phyloP scores from a whole-genome alignment of 2,888 invertebrate genomes.

The Lydus trimaculatus region DNA sequence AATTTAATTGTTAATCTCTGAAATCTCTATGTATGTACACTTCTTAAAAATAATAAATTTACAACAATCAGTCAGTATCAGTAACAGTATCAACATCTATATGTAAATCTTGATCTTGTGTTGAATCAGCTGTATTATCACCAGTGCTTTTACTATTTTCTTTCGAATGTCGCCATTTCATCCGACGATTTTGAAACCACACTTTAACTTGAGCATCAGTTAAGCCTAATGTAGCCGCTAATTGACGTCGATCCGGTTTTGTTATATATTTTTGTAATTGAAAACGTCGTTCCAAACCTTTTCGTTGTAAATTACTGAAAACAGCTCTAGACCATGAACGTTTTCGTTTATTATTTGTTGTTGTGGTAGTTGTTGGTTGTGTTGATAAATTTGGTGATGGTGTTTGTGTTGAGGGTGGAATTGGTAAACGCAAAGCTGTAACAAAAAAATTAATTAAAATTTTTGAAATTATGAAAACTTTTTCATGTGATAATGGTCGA shows the following conservation, averaged over 20 bases:
- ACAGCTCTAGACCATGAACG: conserved; percentile 95
- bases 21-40: neutral
- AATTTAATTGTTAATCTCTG: neutral
- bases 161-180: conserved; percentile 61
- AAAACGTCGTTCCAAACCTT: conserved; percentile 90
- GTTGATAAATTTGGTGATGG: conserved; percentile 40
- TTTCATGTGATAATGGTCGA: no score
- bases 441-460: conserved; percentile 31
- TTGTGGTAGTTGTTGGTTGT: conserved; percentile 18
- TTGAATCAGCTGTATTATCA: conserved; percentile 53
- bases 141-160: conserved; percentile 46
- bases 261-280: conserved; percentile 96
- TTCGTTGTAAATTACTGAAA: conserved; percentile 93
- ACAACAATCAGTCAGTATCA: conserved; percentile 49
- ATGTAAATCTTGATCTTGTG: conserved; percentile 56
- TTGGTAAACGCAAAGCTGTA: conserved; percentile 50
- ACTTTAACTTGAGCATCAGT: conserved; percentile 95
- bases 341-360: conserved; percentile 71
- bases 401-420: conserved; percentile 42
- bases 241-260: conserved; percentile 89
- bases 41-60: neutral
- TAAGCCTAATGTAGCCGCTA: conserved; percentile 89
- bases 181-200: conserved; percentile 83
- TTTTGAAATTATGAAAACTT: neutral
- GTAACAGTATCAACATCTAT: conserved; percentile 59